phyloP scores from a whole-genome alignment of 2,113 vertebrate genomes.

The Salvelinus sp. region DNA sequence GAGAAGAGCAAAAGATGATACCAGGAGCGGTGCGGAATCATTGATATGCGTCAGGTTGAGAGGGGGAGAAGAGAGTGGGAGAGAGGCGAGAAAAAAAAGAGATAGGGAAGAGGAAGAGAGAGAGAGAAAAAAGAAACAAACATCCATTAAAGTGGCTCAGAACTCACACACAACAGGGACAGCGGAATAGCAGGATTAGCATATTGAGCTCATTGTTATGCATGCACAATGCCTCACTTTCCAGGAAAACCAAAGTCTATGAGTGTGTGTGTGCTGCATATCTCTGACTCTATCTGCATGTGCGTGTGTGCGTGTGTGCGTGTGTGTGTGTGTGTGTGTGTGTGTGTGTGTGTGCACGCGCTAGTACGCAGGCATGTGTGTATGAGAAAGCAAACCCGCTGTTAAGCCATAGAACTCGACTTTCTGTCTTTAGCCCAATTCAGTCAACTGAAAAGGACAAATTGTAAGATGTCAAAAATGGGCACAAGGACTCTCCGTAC shows the following conservation, averaged over 20 bases:
- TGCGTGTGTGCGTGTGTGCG: slow-evolving; percentile 3
- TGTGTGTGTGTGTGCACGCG: not conserved
- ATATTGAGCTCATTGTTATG: slow-evolving; percentile 63
- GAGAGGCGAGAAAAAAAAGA: not conserved
- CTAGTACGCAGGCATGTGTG: too few relatives aligned
- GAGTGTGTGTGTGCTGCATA: slow-evolving; percentile 7
- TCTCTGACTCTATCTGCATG: not conserved
- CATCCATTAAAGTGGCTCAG: slow-evolving; percentile 26
- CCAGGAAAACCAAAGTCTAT: slow-evolving; percentile 18
- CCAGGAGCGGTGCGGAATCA: slow-evolving; percentile 40
- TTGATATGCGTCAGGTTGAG: slow-evolving; percentile 40
- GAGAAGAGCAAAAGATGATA: slow-evolving; percentile 43
- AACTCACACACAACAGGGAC: slow-evolving; percentile 22
- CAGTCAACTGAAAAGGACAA: not conserved
- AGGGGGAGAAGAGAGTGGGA: not conserved
- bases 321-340: too few relatives aligned
- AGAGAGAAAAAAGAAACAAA: slow-evolving; percentile 9
- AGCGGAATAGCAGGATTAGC: slow-evolving; percentile 46
- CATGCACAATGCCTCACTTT: slow-evolving; percentile 35
- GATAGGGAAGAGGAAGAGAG: not conserved
- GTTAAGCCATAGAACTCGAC: too few relatives aligned
- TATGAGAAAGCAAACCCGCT: too few relatives aligned
- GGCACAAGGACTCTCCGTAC: not conserved
- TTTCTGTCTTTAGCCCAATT: not conserved
- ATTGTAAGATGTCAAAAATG: not conserved